Conservation (phyloP, 2,888 invertebrate species). For the Labia minor region DNA sequence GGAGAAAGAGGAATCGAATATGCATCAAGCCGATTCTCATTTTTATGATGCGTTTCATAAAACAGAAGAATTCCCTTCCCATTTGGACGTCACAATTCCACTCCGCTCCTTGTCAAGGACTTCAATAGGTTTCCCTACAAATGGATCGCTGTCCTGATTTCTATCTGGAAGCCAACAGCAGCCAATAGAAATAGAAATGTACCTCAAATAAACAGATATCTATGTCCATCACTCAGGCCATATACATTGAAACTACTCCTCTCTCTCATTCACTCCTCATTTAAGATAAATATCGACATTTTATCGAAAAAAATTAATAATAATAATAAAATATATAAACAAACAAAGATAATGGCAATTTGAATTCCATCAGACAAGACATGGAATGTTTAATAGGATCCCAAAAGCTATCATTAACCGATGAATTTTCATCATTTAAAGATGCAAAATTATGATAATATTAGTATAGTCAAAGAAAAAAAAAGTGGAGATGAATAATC, state of each 20-base stretch:
- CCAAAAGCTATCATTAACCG: slow-evolving; percentile 2
- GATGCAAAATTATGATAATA: slow-evolving; percentile 13
- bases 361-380: background rate
- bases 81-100: background rate
- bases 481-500: slow-evolving; percentile 28
- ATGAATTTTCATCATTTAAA: background rate
- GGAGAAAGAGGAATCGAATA: too few species aligned
- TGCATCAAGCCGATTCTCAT: too few species aligned
- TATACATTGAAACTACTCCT: background rate
- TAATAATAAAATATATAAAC: background rate
- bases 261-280: too few species aligned
- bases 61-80: too few species aligned
- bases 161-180: background rate
- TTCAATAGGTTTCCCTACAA: background rate
- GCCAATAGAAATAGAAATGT: slow-evolving; percentile 2
- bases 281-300: background rate
- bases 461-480: slow-evolving; percentile 16
- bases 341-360: background rate
- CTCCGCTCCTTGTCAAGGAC: background rate
- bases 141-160: background rate
- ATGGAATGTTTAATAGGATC: background rate
- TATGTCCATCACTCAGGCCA: background rate
- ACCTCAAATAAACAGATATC: background rate
- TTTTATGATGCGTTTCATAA: too few species aligned
- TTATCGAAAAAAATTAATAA: background rate